Percentiles rank a stretch among this genome's conserved stretches.
These are phyloP conservation scores for Troilus luridus DNA, from an alignment of 2,888 invertebrate species.

Conservation along the genomic window DNA sequence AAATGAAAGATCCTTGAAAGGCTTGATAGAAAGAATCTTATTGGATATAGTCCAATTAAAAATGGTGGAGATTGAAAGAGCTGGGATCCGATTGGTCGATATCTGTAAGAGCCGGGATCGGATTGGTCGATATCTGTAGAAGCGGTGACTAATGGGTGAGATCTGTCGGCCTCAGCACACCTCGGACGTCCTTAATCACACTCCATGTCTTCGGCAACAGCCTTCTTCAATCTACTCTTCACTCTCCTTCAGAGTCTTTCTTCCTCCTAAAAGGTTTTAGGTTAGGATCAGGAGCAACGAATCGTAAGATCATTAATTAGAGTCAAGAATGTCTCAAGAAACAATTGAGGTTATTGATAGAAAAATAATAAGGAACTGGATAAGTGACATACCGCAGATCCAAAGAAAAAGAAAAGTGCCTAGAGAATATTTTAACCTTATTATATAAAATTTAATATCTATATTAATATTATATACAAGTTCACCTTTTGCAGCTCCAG, in stretches of 20 bases:
- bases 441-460: too few relatives aligned
- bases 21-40: neutral
- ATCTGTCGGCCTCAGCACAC: neutral
- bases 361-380: too few relatives aligned
- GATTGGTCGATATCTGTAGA: conserved; percentile 3
- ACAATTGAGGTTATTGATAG: neutral
- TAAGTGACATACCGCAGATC: too few relatives aligned
- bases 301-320: neutral
- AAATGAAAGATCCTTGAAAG: neutral
- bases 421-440: too few relatives aligned
- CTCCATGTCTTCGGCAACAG: neutral
- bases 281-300: neutral
- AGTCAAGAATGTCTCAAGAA: neutral
- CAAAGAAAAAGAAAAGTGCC: too few relatives aligned
- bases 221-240: neutral
- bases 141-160: neutral
- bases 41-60: neutral
- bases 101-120: neutral
- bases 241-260: neutral
- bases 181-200: neutral
- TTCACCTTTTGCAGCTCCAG: too few relatives aligned
- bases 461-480: too few relatives aligned
- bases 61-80: neutral
- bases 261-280: neutral
- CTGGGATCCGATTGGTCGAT: conserved; percentile 6